A percentile compares a stretch with the other conserved stretches of the same genome.
Evolutionary conservation across 2,113 vertebrate genomes (phyloP).

Genomic region (Nycticryphes semicollaris): DNA sequence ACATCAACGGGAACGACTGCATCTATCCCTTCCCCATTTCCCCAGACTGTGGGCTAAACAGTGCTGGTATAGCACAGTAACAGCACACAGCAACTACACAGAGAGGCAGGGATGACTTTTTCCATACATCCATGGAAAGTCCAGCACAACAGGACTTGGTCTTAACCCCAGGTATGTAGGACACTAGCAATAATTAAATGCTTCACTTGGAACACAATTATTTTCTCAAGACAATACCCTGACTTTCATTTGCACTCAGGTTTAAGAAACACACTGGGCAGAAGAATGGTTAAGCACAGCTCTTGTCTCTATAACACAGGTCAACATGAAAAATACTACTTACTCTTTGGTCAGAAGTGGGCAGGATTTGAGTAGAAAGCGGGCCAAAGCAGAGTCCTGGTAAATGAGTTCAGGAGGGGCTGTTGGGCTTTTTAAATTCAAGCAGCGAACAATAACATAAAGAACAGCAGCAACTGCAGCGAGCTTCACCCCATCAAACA

Average conservation of each 20-base stretch:
- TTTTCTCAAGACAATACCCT: neutral
- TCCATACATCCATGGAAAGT: neutral
- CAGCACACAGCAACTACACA: neutral
- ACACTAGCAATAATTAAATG: neutral
- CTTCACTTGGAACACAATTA: neutral
- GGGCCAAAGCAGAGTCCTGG: slow-evolving; percentile 90
- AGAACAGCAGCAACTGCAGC: slow-evolving; percentile 93
- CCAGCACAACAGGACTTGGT: neutral
- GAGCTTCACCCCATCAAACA: slow-evolving; percentile 96
- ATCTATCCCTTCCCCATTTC: neutral
- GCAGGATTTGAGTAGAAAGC: slow-evolving; percentile 94
- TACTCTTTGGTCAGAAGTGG: slow-evolving; percentile 98
- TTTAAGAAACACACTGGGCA: neutral
- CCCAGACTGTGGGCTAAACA: neutral
- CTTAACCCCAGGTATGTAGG: neutral
- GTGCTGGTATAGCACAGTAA: neutral
- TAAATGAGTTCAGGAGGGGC: slow-evolving; percentile 90
- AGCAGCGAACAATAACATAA: slow-evolving; percentile 91
- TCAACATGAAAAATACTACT: slow-evolving; percentile 63
- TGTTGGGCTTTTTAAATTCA: slow-evolving; percentile 97
- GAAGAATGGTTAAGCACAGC: neutral
- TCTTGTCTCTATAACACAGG: neutral
- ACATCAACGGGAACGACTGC: neutral
- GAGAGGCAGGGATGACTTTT: neutral
- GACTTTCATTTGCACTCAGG: neutral